Percentiles rank a stretch among this genome's conserved stretches.
Evolutionary conservation across 1,140 invertebrate genomes (phyloP).

Genomic region (Pissodes strobi): DNA sequence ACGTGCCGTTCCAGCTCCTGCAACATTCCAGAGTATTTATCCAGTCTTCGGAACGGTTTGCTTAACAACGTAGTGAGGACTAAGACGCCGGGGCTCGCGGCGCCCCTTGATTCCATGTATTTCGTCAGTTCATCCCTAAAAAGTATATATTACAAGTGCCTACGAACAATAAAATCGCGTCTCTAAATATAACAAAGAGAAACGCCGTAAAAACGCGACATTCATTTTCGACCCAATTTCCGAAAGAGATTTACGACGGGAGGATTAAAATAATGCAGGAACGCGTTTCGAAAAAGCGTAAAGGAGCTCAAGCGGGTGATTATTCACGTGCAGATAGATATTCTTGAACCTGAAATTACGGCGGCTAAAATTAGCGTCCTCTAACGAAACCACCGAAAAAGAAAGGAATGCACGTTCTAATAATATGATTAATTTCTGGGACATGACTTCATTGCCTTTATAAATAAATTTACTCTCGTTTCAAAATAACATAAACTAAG

Average conservation of each 20-base stretch:
- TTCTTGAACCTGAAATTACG: not conserved
- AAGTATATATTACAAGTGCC: not conserved
- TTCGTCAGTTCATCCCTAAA: slow-evolving; percentile 81
- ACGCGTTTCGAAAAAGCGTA: no score
- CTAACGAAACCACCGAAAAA: no score
- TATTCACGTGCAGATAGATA: no score
- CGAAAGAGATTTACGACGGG: no score
- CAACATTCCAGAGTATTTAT: slow-evolving; percentile 92
- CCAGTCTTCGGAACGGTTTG: slow-evolving; percentile 91
- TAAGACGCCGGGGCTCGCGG: slow-evolving; percentile 80
- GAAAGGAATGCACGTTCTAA: no score
- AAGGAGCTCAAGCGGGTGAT: no score
- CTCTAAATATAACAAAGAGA: not conserved
- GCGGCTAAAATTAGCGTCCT: no score
- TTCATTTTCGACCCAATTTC: not conserved
- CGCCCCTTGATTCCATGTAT: slow-evolving; percentile 86
- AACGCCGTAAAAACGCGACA: not conserved
- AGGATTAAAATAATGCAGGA: no score
- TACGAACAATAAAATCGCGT: not conserved
- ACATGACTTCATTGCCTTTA: no score
- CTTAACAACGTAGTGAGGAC: slow-evolving; percentile 90
- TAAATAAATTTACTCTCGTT: no score
- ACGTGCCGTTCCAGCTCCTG: slow-evolving; percentile 95
- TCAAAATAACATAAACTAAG: no score
- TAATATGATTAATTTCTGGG: no score